Evolutionary conservation across 2,888 invertebrate genomes (phyloP).

Genomic region (Spicauda simplicius): DNA sequence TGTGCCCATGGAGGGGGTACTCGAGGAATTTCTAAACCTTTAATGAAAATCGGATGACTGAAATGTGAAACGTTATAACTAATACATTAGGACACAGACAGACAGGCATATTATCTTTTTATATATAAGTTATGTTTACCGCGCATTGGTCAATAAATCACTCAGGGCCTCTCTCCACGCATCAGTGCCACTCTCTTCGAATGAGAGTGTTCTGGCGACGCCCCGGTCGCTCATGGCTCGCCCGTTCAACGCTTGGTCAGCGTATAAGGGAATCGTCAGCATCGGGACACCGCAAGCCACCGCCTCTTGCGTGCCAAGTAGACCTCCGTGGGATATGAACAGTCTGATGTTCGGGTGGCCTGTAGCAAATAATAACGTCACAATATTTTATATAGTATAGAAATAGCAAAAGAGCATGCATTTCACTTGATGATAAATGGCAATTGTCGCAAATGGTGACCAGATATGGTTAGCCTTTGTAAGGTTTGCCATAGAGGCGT

Average conservation of each 20-base stretch:
- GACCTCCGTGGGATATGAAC: constrained; percentile 87
- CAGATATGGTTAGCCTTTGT: too few relatives aligned
- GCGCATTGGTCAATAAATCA: constrained; percentile 69
- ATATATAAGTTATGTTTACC: constrained; percentile 57
- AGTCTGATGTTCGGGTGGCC: constrained; percentile 83
- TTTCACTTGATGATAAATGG: too few relatives aligned
- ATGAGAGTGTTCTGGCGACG: constrained; percentile 68
- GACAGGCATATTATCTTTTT: too few relatives aligned
- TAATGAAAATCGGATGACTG: too few relatives aligned
- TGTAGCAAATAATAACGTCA: constrained; percentile 45
- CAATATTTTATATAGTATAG: background rate
- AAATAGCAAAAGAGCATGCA: too few relatives aligned
- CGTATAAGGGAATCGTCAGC: constrained; percentile 81
- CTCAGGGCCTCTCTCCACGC: constrained; percentile 66
- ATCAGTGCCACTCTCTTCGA: constrained; percentile 60
- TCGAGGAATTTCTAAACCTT: too few relatives aligned
- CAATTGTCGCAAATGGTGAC: too few relatives aligned
- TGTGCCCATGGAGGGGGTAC: too few relatives aligned
- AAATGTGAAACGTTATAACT: too few relatives aligned
- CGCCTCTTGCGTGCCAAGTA: constrained; percentile 85
- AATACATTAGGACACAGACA: too few relatives aligned
- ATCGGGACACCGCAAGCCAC: constrained; percentile 83
- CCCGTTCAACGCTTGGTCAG: constrained; percentile 83
- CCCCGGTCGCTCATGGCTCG: constrained; percentile 79
- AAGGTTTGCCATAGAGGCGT: too few relatives aligned